Evolutionary conservation across 2,888 invertebrate species (phyloP), one percentile per base, ranked within the genome.

Genomic region (Eremobia ochroleuca): DNA sequence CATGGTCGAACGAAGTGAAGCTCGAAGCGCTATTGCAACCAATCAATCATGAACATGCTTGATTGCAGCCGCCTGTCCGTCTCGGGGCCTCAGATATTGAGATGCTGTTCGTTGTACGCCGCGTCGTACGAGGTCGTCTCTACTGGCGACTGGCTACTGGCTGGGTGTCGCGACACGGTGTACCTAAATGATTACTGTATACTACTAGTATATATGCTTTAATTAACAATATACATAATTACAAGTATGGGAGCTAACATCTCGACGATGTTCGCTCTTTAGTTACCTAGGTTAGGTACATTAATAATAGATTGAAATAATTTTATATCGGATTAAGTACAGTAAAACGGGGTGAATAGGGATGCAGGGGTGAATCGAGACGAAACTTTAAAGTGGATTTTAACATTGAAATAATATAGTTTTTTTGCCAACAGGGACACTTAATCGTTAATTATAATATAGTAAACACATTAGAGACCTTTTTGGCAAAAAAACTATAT

Each of bases 161-260:
- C n/a, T n/a, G n/a, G n/a, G 9, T 13, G 40, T 55, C 43, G 55
- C 55, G 34, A 75, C 43, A 52, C 43, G 13, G 31, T 28, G 79
- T 34, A 25, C 49, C 77, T 34, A 15, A 11, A 46, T 25, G 21
- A 66, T 70, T 85, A 82, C 31, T 76, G 78, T 83, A 77, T 83
- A 83, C 73, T 82, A 86, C 18, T 82, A 82, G 43, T 64, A 65
- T 28, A 61, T 75, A 85, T 65, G 83, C 86, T 82, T 86, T 82
- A 82, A 82, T 82, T 82, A 82, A 46, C 34, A 43, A 58, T 68
- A 43, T 62, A 68, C 25, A 62, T 76, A 62, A 31, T n/a, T 46
- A 49, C 25, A 58, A 37, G 2, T 67, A 55, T 11, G 46, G 40
- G 65, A 37, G 65, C 31, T 59, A 72, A 43, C 31, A 52, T 15